Conservation (phyloP, 2,888 invertebrate species). For the Hirtodrosophila alboralis region DNA sequence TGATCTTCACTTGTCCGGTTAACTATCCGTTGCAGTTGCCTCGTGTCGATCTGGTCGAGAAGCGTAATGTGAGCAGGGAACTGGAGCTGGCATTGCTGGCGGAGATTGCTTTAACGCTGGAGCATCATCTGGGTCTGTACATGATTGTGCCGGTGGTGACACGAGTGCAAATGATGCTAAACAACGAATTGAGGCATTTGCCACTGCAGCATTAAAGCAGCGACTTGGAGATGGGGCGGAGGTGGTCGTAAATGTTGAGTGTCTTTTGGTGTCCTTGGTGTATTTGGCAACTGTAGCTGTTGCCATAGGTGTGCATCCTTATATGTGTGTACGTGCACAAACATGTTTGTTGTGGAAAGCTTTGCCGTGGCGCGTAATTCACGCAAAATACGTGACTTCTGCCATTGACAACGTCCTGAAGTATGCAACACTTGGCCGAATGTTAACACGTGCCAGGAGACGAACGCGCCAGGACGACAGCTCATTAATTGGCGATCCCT, state of each 20-base stretch:
- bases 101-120: conserved; percentile 47
- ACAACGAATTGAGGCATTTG: conserved; percentile 35
- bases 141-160: conserved; percentile 65
- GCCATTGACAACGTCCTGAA: conserved; percentile 42
- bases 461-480: conserved; percentile 29
- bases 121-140: conserved; percentile 59
- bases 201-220: conserved; percentile 27
- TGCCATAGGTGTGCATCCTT: conserved; percentile 10
- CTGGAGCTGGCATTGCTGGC: conserved; percentile 43
- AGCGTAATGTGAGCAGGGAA: conserved; percentile 46
- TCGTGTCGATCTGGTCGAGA: conserved; percentile 52
- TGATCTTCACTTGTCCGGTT: conserved; percentile 59
- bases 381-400: conserved; percentile 67
- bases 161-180: conserved; percentile 59
- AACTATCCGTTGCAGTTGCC: conserved; percentile 58
- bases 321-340: conserved; percentile 59
- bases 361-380: conserved; percentile 38
- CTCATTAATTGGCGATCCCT: conserved; percentile 67
- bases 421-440: conserved; percentile 60
- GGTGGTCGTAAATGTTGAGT: conserved; percentile 46
- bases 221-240: neutral
- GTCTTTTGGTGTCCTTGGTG: conserved; percentile 41
- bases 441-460: conserved; percentile 62
- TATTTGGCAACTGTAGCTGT: too few relatives aligned
- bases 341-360: conserved; percentile 58